These are phyloP conservation scores for Tetrao urogallus DNA, from an alignment of 2,113 vertebrate species.

Conservation along the genomic window DNA sequence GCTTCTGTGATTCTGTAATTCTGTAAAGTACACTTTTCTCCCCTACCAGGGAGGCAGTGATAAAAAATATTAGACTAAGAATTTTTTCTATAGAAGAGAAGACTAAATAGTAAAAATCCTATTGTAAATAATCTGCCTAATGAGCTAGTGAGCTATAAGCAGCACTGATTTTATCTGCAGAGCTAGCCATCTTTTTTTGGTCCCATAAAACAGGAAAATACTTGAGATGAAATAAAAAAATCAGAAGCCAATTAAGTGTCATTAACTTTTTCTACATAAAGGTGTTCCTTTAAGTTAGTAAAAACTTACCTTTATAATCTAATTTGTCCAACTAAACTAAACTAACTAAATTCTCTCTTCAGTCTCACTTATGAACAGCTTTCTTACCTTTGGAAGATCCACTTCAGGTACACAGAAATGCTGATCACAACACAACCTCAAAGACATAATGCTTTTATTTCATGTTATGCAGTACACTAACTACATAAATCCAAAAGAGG, in stretches of 20 bases:
- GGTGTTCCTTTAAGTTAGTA: background rate
- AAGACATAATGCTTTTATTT: background rate
- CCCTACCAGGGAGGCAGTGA: background rate
- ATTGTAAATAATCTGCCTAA: constrained; percentile 22
- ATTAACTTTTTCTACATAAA: background rate
- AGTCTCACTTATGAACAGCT: background rate
- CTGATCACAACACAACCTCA: background rate
- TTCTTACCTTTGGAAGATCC: background rate
- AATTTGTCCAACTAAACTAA: no score
- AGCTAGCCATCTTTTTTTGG: background rate
- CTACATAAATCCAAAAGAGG: background rate
- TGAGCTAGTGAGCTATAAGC: background rate
- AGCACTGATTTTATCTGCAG: background rate
- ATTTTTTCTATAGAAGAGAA: constrained; percentile 8
- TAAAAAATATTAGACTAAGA: background rate
- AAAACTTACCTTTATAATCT: background rate
- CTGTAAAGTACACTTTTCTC: background rate
- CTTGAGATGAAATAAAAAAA: background rate
- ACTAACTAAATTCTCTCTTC: background rate
- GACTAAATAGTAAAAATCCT: background rate
- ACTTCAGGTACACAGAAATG: background rate
- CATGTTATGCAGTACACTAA: background rate
- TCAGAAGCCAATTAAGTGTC: background rate
- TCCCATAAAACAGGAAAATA: background rate
- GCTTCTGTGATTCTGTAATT: no score